phyloP scores from a whole-genome alignment of 2,113 vertebrate genomes.

The Bettongia penicillata region DNA sequence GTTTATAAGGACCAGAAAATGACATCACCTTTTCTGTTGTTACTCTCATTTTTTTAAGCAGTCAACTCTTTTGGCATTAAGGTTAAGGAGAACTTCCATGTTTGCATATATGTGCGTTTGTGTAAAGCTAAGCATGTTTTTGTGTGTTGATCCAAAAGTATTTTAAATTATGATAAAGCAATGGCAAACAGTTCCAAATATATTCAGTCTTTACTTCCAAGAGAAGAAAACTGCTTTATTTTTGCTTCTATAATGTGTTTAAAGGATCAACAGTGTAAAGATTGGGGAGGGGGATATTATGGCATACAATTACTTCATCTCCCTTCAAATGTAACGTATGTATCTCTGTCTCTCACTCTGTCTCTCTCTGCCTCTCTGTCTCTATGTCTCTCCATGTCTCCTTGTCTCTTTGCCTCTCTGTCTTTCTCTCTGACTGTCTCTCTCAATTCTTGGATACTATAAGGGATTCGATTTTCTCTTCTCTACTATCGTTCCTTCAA shows the following conservation, averaged over 20 bases:
- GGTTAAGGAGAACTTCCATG: neutral
- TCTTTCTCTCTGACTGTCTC: too few species aligned
- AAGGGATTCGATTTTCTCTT: too few species aligned
- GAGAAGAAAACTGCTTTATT: neutral
- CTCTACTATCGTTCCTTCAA: too few species aligned
- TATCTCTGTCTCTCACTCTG: neutral
- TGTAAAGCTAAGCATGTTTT: neutral
- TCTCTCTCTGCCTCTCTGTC: too few species aligned
- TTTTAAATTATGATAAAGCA: slow-evolving; percentile 5
- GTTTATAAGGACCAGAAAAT: neutral
- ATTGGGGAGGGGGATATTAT: neutral
- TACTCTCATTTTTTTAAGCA: neutral
- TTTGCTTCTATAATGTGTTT: neutral
- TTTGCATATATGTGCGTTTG: neutral
- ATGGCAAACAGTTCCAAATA: neutral
- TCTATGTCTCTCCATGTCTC: too few species aligned
- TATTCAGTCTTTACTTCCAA: neutral
- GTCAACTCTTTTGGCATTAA: neutral
- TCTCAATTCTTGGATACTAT: too few species aligned
- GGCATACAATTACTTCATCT: neutral
- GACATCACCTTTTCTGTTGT: neutral
- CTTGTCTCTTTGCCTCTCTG: too few species aligned
- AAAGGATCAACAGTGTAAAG: neutral
- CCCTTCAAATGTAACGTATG: neutral
- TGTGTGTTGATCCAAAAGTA: neutral